These are phyloP conservation scores for Microctonus brassicae DNA, from an alignment of 2,888 invertebrate genomes.

Conservation along the genomic window DNA sequence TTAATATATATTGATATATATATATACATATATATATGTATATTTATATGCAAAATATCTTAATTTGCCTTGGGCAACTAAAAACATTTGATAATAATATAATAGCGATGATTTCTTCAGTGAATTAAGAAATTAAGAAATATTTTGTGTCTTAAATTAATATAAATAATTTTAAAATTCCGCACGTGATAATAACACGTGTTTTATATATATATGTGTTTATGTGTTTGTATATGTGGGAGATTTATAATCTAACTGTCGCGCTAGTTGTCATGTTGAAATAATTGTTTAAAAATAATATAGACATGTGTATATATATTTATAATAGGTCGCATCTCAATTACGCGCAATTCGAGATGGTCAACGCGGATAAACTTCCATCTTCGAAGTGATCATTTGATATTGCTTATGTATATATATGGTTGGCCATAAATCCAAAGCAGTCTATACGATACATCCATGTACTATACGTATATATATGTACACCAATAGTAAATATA, in stretches of 20 bases:
- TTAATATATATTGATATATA: too few relatives aligned
- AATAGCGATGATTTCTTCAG: constrained; percentile 7
- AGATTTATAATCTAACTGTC: constrained; percentile 6
- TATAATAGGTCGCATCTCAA: constrained; percentile 21
- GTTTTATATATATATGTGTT: not conserved
- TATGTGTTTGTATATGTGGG: constrained; percentile 4
- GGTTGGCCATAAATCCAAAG: constrained; percentile 46
- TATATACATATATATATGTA: not conserved
- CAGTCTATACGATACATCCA: constrained; percentile 36
- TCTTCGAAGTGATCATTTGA: constrained; percentile 40
- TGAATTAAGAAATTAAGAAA: too few relatives aligned
- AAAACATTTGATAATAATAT: constrained; percentile 32
- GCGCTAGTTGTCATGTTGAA: not conserved
- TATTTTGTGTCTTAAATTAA: too few relatives aligned
- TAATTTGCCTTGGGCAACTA: constrained; percentile 28
- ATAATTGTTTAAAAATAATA: constrained; percentile 13
- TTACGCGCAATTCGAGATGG: constrained; percentile 33
- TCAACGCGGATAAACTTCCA: constrained; percentile 43
- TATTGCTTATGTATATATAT: constrained; percentile 26
- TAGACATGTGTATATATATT: constrained; percentile 9
- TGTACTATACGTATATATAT: not conserved
- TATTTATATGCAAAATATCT: constrained; percentile 26
- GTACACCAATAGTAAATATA: constrained; percentile 15
- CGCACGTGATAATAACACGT: too few relatives aligned
- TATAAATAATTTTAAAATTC: too few relatives aligned